Evolutionary conservation across 2,113 vertebrate species (phyloP), one percentile per base, ranked within the genome.

Genomic region (Oncorhynchus keta): DNA sequence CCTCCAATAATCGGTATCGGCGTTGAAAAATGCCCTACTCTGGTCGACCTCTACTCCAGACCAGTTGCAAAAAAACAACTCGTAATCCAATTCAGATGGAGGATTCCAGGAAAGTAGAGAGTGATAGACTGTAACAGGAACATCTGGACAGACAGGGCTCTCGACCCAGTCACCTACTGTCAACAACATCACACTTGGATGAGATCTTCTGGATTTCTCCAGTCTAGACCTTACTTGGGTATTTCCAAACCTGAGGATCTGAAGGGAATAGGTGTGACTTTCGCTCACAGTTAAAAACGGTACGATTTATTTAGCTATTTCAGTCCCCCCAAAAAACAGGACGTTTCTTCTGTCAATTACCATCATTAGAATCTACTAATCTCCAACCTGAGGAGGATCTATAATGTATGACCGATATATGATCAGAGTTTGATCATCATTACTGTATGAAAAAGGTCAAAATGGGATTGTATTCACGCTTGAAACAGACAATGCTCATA

Each of bases 61-160:
- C 66, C 68, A 73, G 74, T 73, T 76, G 77, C 76, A 82, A 72
- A 81, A 76, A 86, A 75, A 87, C 72, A 55, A 84, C 67, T 64
- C 81, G 85, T 84, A 86, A 89, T 85, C 79, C 73, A 69, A 81
- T 79, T 86, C 84, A 85, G 73, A 79, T 84, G 76, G 48, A 81
- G 65, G 74, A 80, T 49, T 83, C 75, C 74, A 80, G 28, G 68
- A 81, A 49, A 77, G 70, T 78, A 68, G 59, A 61, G 14, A 22
- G 7, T 13, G 14, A 51, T 51, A 51, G 14, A 51, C 49, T 51
- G 49, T 72, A 7, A 32, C 28, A 61, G 30, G 45, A 88, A 89
- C 87, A 90, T 91, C 82, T 87, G 87, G 79, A 77, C 79, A 74
- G 62, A 62, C 14, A 74, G 59, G 65, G 14, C 68, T 76, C 57